These are phyloP conservation scores for Petrocephalus zakoni DNA, from an alignment of 2,113 vertebrate species.

Conservation along the genomic window DNA sequence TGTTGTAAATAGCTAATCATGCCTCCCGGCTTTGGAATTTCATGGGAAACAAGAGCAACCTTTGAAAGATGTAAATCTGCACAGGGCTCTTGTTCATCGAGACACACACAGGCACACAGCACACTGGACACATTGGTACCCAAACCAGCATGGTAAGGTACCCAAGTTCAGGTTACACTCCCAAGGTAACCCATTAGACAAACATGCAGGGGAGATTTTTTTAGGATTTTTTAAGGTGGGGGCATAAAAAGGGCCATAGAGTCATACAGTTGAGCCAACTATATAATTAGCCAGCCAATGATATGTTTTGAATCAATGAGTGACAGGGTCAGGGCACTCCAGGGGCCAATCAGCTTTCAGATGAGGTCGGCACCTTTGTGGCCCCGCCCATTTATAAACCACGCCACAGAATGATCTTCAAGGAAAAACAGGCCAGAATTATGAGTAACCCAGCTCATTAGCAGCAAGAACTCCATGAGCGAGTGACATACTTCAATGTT, in stretches of 20 bases:
- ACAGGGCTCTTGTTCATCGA: neutral
- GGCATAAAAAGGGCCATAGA: neutral
- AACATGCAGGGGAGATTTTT: neutral
- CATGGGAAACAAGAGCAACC: neutral
- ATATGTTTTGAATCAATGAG: neutral
- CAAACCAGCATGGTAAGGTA: neutral
- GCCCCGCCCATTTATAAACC: neutral
- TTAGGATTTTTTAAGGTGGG: neutral
- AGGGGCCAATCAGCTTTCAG: neutral
- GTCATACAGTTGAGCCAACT: neutral
- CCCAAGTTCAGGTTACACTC: neutral
- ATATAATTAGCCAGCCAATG: neutral
- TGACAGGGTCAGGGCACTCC: neutral
- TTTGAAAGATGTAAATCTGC: neutral
- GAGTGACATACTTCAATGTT: slow-evolving; percentile 34
- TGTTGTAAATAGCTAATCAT: neutral
- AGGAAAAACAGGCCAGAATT: slow-evolving; percentile 28
- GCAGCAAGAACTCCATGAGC: slow-evolving; percentile 44
- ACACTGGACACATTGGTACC: neutral
- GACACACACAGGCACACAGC: neutral
- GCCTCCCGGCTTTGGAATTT: neutral
- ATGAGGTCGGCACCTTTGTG: neutral
- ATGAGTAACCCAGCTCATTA: slow-evolving; percentile 44
- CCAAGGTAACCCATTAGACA: neutral
- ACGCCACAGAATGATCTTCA: slow-evolving; percentile 28